These are phyloP conservation scores for Anthonomus grandis DNA, from an alignment of 1,140 invertebrate species.

Conservation along the genomic window DNA sequence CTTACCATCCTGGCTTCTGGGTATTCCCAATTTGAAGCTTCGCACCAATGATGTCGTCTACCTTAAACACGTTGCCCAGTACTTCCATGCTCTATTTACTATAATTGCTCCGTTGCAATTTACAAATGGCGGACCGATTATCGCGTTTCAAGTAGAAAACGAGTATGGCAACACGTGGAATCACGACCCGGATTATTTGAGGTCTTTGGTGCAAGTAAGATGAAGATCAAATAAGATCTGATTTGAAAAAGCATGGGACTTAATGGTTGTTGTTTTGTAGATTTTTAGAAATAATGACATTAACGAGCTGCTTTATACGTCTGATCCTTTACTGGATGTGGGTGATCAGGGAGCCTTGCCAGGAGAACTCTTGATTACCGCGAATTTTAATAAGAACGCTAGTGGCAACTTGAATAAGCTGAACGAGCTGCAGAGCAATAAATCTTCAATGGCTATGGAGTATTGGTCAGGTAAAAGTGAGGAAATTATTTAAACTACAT, in stretches of 20 bases:
- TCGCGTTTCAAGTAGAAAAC: slow-evolving; percentile 56
- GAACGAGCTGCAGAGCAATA: slow-evolving; percentile 52
- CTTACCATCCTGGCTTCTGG: slow-evolving; percentile 30
- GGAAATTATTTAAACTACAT: background rate
- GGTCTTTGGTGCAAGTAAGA: slow-evolving; percentile 26
- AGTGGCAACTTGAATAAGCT: slow-evolving; percentile 47
- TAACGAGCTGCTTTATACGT: slow-evolving; percentile 53
- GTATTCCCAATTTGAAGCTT: slow-evolving; percentile 45
- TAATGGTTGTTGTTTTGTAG: slow-evolving; percentile 40
- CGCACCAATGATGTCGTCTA: slow-evolving; percentile 53
- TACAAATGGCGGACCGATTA: slow-evolving; percentile 56
- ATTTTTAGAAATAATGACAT: slow-evolving; percentile 46
- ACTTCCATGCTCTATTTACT: slow-evolving; percentile 52
- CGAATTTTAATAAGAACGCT: slow-evolving; percentile 53
- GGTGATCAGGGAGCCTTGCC: slow-evolving; percentile 49
- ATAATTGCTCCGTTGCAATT: slow-evolving; percentile 53
- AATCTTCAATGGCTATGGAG: slow-evolving; percentile 61
- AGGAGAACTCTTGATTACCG: slow-evolving; percentile 47
- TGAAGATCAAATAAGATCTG: background rate
- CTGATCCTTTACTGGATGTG: slow-evolving; percentile 45
- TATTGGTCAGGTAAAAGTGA: slow-evolving; percentile 59
- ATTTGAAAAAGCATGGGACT: too few species aligned
- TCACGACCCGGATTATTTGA: slow-evolving; percentile 47
- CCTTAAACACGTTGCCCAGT: slow-evolving; percentile 49
- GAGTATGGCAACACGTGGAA: slow-evolving; percentile 51